These are phyloP conservation scores for Stigmatopora argus DNA, from an alignment of 2,113 vertebrate species.

Conservation along the genomic window DNA sequence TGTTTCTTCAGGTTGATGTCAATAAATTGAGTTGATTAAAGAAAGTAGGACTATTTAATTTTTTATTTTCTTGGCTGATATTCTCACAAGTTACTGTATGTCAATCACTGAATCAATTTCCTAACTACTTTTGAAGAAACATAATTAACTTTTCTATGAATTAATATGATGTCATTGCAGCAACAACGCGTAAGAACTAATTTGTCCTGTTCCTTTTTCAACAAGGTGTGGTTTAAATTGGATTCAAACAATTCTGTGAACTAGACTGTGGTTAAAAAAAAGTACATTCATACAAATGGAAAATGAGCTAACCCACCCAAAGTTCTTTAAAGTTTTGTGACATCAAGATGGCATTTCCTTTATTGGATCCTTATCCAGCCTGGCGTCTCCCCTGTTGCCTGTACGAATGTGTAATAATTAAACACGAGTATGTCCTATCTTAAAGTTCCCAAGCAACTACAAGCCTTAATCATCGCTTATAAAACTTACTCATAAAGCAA, in stretches of 20 bases:
- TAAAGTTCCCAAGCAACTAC: constrained; percentile 54
- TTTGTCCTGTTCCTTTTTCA: not conserved
- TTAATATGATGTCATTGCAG: not conserved
- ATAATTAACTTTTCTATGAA: not conserved
- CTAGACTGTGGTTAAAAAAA: not conserved
- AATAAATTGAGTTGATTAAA: constrained; percentile 44
- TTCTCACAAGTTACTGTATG: constrained; percentile 29
- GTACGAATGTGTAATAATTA: constrained; percentile 43
- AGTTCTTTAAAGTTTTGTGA: constrained; percentile 13
- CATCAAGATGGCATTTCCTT: constrained; percentile 24
- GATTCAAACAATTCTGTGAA: not conserved
- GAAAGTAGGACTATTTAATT: constrained; percentile 46
- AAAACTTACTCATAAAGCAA: constrained; percentile 69
- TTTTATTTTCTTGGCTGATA: constrained; percentile 11
- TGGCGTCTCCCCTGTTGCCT: constrained; percentile 18
- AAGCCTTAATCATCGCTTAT: constrained; percentile 64
- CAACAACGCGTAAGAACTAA: not conserved
- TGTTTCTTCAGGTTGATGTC: constrained; percentile 62
- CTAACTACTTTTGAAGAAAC: not conserved
- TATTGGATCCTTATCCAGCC: constrained; percentile 13
- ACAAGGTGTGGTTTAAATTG: not conserved
- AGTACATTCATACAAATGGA: not conserved
- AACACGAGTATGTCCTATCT: constrained; percentile 36
- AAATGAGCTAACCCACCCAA: constrained; percentile 12
- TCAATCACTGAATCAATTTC: constrained; percentile 19